A percentile compares a stretch with the other conserved stretches of the same genome.
Evolutionary conservation across 2,797 vertebrate species (phyloP).

Genomic region (Rhodeus uyekii): DNA sequence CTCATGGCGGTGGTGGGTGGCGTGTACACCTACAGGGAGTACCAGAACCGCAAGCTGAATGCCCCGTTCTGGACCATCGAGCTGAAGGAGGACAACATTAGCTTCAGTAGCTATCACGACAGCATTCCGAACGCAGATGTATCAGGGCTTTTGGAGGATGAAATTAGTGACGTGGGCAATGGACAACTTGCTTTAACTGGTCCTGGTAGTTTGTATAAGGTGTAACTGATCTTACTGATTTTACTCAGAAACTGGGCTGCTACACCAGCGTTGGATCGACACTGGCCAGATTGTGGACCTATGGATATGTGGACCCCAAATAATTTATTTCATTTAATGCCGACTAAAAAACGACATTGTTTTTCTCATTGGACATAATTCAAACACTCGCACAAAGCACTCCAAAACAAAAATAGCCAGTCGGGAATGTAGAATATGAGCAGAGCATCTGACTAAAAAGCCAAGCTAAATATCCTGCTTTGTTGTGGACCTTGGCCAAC

Average conservation of each 20-base stretch:
- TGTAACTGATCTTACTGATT: constrained; percentile 58
- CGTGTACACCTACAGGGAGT: constrained; percentile 85
- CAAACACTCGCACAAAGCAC: neutral
- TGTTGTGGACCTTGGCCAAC: neutral
- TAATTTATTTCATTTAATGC: neutral
- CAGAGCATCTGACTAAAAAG: neutral
- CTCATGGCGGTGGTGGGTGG: constrained; percentile 83
- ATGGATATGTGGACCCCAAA: neutral
- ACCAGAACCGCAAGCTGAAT: constrained; percentile 84
- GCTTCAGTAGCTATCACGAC: constrained; percentile 89
- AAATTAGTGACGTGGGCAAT: constrained; percentile 78
- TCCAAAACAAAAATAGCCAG: constrained; percentile 1
- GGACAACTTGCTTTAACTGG: constrained; percentile 83
- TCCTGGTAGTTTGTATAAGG: constrained; percentile 81
- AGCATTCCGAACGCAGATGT: constrained; percentile 86
- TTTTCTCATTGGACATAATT: constrained; percentile 4
- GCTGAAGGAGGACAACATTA: constrained; percentile 89
- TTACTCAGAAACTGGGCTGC: neutral
- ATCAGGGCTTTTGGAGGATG: constrained; percentile 83
- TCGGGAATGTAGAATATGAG: constrained; percentile 1
- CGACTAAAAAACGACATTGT: constrained; percentile 5
- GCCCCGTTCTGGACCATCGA: constrained; percentile 91
- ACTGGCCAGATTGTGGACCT: neutral
- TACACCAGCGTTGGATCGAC: neutral
- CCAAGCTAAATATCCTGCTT: neutral